Evolutionary conservation across 2,888 invertebrate genomes (phyloP), one percentile per base, ranked within the genome.

Genomic region (Drosophila kuntzei): DNA sequence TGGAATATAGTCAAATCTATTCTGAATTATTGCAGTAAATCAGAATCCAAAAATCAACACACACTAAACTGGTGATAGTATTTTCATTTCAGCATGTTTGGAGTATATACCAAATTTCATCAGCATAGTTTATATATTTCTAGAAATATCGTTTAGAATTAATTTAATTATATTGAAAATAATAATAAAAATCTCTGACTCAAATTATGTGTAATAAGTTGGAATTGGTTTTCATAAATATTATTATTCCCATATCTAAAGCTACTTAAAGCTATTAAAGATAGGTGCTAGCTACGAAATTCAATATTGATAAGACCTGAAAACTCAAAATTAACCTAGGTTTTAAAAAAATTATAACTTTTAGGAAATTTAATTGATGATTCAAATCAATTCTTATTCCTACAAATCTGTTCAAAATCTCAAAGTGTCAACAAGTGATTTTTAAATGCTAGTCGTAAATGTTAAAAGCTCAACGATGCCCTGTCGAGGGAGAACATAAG

Each of bases 371-470:
- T 1, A 27, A 27, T 9, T 27, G 27, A 36, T 14, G 36, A 1
- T 14, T 14, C 7, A 14, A 18, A 39, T 11, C 37, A 18, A 9
- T 18, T 18, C 6, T 2, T 16, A 4, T 41, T 4, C 6, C 9
- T 18, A 12, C 11, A 39, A 18, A 18, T 39, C 11, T 18, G 18
- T 18, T 5, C 0, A 11, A 6, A 18, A 39, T 41, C 41, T n/a
- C 6, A 41, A n/a, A 32, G 34, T 25, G 43, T 43, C 44, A 57
- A 57, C 44, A 44, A 57, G 55, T 57, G 44, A 57, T 22, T 25
- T 55, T 32, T 2, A 44, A 55, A 41, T 32, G 54, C 43, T 34
- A 46, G 14, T 43, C 29, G 54, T 14, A n/a, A 44, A 54, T 41
- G 20, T 20, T 29, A 39, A 54, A 27, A 29, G 16, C 51, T 39